These are phyloP conservation scores for Metridium senile DNA, from an alignment of 92 coral and sea anemone species.

Conservation along the genomic window DNA sequence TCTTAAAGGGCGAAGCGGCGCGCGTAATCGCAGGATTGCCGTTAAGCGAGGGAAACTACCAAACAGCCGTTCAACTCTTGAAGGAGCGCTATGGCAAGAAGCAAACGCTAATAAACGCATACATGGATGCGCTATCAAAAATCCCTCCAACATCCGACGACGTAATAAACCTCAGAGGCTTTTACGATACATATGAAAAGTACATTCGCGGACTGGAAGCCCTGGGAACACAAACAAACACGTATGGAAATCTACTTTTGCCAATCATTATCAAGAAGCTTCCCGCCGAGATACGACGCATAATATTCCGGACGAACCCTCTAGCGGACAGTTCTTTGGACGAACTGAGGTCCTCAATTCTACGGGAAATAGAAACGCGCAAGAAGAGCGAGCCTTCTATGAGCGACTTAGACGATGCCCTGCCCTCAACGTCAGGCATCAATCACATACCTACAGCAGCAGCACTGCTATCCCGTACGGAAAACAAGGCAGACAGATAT, in stretches of 20 bases:
- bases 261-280: constrained; percentile 27
- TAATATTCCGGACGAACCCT: no score
- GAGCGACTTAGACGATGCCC: no score
- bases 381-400: no score
- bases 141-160: constrained; percentile 22
- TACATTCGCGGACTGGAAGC: constrained; percentile 30
- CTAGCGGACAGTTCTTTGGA: no score
- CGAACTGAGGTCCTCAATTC: no score
- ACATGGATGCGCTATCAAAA: constrained; percentile 29
- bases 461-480: no score
- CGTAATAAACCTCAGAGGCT: constrained; percentile 1
- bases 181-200: not conserved
- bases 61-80: constrained; percentile 20
- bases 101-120: constrained; percentile 3
- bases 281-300: no score
- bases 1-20: constrained; percentile 31
- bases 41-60: constrained; percentile 25
- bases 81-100: constrained; percentile 17
- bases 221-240: not conserved
- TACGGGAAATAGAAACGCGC: no score
- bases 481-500: no score
- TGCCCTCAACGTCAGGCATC: no score
- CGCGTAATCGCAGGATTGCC: constrained; percentile 17
- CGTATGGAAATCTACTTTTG: constrained; percentile 18
- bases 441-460: no score